A percentile compares a stretch with the other conserved stretches of the same genome.
phyloP scores from a whole-genome alignment of 1,140 invertebrate species.

The Tribolium madens region DNA sequence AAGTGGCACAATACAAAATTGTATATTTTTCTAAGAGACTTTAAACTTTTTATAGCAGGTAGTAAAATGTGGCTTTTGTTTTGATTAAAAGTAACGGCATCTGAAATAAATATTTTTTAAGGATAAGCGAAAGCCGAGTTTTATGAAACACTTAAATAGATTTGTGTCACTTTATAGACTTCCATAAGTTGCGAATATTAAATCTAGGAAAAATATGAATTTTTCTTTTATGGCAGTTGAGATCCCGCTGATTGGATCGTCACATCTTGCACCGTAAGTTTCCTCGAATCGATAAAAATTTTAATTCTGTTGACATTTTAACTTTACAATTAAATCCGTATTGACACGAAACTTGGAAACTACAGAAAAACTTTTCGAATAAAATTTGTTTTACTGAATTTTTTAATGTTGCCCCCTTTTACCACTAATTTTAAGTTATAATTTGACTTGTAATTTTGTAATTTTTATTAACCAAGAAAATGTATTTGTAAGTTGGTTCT shows the following conservation, averaged over 20 bases:
- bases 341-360: background rate
- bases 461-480: too few species aligned
- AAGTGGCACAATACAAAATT: background rate
- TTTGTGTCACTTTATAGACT: background rate
- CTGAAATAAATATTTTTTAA: background rate
- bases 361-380: background rate
- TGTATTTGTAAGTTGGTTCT: too few species aligned
- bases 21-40: too few species aligned
- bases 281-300: background rate
- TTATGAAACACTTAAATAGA: background rate
- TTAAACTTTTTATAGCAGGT: background rate
- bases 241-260: background rate
- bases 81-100: background rate
- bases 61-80: background rate
- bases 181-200: background rate
- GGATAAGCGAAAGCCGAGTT: background rate
- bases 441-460: too few species aligned
- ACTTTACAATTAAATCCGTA: background rate
- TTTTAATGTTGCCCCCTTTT: too few species aligned
- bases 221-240: background rate
- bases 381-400: background rate
- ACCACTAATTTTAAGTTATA: too few species aligned
- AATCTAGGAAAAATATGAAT: background rate
- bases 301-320: background rate
- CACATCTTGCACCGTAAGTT: background rate